Base-by-base conservation (phyloP, 2,888 invertebrate species). In the Sicus ferrugineus region DNA sequence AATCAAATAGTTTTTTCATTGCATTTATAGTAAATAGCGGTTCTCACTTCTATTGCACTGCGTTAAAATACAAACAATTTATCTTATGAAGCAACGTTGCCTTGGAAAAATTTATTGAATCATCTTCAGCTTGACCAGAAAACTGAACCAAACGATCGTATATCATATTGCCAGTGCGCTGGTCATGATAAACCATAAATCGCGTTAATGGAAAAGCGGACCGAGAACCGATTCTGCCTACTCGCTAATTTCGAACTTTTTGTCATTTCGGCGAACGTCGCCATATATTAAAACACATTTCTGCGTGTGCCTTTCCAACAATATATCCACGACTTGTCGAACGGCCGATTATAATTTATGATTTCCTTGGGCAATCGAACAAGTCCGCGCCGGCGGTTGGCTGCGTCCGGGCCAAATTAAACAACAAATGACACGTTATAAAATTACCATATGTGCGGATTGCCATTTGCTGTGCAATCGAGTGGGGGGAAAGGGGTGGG, bases 301-400 rank as follows among this genome's bases (percentile, higher is more conserved):
- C 19, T 50, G 50, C 50, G 23, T 54, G 21, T 19, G 38, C 46
- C 34, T 30, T 64, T 50, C 31, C 30, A 50, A 14, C 46, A 50
- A 64, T 50, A 64, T 64, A 64, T 75, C 75, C 76, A 73, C 74
- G 75, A 74, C 75, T 78, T 79, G 79, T 79, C 79, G 78, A 79
- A 76, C 77, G 79, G 76, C 80, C 80, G 79, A 76, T 76, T 78
- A 77, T 77, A 80, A 80, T 80, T 81, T 80, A 80, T 80, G 79
- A 81, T 81, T 80, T 80, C 80, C 81, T 80, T 75, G 75, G 75
- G 75, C 79, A 77, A 72, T 69, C 34, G 65, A 70, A 72, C 69
- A 59, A 62, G 70, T 70, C 67, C 34, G 31, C 48, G 31, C 54
- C 64, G 52, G 62, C 65, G 52, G 46, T 58, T 21, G 31, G 34